Base-by-base conservation (phyloP, 2,113 vertebrate genomes). In the Nanorana parkeri region DNA sequence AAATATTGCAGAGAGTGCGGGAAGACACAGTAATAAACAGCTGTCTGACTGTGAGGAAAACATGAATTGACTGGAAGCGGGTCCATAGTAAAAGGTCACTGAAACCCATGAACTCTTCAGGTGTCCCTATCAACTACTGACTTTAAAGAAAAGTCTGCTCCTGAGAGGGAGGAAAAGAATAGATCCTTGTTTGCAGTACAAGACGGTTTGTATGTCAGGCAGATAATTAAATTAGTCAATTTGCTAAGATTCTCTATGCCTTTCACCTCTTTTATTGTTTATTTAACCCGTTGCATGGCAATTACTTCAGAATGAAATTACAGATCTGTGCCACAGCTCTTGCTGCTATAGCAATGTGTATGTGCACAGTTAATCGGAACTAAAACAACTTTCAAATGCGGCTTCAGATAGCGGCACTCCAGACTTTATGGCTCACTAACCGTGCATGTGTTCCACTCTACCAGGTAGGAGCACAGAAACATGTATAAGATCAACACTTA, bases 1-100 rank as follows among this genome's bases (percentile, higher is more conserved):
- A 94, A 94, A 94, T 94, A 93, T 93, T 93, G 93, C 91, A 90
- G 89, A 93, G 93, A 94, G 93, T 95, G 93, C 88, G 91, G 95
- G 96, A 97, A 96, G 95, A 96, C 93, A 95, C 93, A 94, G 95
- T 96, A 96, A 96, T 96, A 95, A 96, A 97, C 95, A 97, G 96
- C 95, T 97, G 96, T 97, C 96, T 96, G 94, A 95, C 95, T 96
- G 95, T 94, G 95, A 96, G 96, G 95, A 97, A 98, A 97, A 97
- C 96, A 97, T 96, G 95, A 96, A 98, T 96, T 96, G 95, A 96
- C 94, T 94, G 93, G 94, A 92, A 95, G 93, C 93, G 91, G 93
- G 90, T 92, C 94, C 91, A 92, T 86, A 91, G 92, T 90, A 93
- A 95, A 95, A 95, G 94, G 94, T 95, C 94, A 95, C 91, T n/a